Percentiles rank a stretch among this genome's conserved stretches.
phyloP scores from a whole-genome alignment of 2,113 vertebrate genomes.

The Atrichornis clamosus region DNA sequence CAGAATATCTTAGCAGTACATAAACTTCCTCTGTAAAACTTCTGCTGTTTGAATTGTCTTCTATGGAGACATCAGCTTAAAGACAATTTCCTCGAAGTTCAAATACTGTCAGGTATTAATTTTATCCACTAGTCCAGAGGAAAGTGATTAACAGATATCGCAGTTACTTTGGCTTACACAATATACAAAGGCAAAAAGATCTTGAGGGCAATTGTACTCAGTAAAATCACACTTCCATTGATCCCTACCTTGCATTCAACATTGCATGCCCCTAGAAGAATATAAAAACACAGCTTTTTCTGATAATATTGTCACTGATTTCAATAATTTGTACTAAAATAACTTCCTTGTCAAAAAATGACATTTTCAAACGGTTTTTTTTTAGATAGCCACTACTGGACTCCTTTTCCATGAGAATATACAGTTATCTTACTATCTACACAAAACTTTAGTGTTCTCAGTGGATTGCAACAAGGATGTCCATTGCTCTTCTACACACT shows the following conservation, averaged over 20 bases:
- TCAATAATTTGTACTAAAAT: not conserved
- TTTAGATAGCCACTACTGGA: not conserved
- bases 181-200: not conserved
- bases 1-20: not conserved
- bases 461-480: not conserved
- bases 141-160: not conserved
- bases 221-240: not conserved
- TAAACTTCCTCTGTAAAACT: not conserved
- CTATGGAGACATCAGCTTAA: not conserved
- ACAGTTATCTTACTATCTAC: not conserved
- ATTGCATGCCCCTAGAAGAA: not conserved
- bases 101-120: not conserved
- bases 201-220: not conserved
- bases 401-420: not conserved
- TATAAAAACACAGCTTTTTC: not conserved
- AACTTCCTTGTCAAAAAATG: not conserved
- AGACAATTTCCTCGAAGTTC: not conserved
- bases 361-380: not conserved
- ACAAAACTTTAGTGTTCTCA: not conserved
- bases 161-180: not conserved
- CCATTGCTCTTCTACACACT: not conserved
- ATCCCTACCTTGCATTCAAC: not conserved
- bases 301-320: not conserved
- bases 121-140: not conserved
- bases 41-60: not conserved